Evolutionary conservation across 2,888 invertebrate genomes (phyloP).

Genomic region (Lysandra coridon): DNA sequence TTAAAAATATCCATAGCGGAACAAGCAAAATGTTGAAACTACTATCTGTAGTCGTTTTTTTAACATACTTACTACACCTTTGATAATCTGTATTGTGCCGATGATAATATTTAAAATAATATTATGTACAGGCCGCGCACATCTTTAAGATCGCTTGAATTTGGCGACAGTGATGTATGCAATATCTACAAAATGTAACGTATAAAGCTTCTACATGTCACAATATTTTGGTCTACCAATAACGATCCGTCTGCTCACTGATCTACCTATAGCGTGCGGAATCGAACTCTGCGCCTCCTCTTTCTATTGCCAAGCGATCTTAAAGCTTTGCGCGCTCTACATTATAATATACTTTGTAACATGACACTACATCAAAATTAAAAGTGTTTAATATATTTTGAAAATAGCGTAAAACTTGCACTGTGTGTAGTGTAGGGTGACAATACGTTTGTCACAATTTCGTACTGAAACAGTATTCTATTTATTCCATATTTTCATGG

Average conservation of each 20-base stretch:
- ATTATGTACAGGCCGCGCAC: background rate
- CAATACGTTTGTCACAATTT: conserved; percentile 5
- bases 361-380: background rate
- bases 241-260: background rate
- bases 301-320: background rate
- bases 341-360: background rate
- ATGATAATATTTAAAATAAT: background rate
- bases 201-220: no score
- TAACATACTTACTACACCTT: background rate
- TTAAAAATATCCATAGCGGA: background rate
- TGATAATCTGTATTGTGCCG: background rate
- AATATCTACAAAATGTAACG: no score
- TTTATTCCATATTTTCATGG: conserved; percentile 20
- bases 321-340: background rate
- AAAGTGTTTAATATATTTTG: background rate
- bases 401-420: background rate
- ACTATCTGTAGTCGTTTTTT: no score
- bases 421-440: background rate
- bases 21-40: background rate
- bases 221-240: background rate
- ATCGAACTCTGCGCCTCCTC: background rate
- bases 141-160: background rate
- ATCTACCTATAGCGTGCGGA: background rate
- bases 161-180: no score
- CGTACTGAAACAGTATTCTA: conserved; percentile 7